These are phyloP conservation scores for Mormyrus lacerda DNA, from an alignment of 2,113 vertebrate genomes.

Conservation along the genomic window DNA sequence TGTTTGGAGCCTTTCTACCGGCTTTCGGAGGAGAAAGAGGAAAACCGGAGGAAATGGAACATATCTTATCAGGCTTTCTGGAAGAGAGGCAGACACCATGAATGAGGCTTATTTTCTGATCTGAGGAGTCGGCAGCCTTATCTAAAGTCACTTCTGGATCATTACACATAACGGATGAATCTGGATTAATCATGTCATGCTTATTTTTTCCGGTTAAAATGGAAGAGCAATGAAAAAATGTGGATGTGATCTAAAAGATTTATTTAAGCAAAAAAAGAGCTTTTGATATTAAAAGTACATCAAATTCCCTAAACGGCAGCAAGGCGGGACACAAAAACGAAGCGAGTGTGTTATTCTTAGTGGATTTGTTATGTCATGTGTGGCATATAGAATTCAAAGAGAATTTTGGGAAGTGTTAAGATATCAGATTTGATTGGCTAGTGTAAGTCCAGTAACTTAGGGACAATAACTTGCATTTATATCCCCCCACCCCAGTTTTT, in stretches of 20 bases:
- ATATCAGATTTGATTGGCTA: neutral
- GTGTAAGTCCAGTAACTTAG: neutral
- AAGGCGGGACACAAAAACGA: neutral
- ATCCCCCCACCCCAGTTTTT: neutral
- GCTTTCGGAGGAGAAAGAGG: neutral
- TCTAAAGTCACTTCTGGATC: neutral
- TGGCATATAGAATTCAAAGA: neutral
- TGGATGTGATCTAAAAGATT: conserved; percentile 33
- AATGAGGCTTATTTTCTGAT: neutral
- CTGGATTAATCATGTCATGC: neutral
- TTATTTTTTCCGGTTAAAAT: neutral
- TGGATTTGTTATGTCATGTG: neutral
- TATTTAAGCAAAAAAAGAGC: neutral
- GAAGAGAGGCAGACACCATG: neutral
- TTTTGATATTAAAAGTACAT: neutral
- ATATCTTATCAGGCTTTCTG: neutral
- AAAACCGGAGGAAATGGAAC: neutral
- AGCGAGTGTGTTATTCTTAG: neutral
- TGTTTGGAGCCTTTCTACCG: neutral
- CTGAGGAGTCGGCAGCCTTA: neutral
- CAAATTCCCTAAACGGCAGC: neutral
- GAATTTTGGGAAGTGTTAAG: neutral
- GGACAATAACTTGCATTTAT: neutral
- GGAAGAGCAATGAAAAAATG: neutral
- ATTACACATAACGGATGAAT: neutral